Conservation (phyloP, 2,113 vertebrate species). For the Neopipo cinnamomea region DNA sequence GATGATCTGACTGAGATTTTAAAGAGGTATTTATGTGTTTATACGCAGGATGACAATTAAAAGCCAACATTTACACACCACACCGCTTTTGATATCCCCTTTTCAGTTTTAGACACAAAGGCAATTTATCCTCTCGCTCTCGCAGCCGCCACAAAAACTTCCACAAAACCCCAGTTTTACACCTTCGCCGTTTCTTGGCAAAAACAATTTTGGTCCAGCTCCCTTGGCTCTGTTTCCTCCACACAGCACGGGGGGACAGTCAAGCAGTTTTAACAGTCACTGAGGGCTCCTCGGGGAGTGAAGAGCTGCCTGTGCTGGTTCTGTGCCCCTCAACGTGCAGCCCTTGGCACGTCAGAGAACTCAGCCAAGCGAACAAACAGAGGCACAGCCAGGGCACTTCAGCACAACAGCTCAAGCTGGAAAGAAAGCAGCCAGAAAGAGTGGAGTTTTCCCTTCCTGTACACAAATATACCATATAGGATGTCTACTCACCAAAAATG, state of each 20-base stretch:
- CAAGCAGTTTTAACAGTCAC: neutral
- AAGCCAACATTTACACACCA: neutral
- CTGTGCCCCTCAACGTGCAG: neutral
- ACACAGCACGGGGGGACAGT: neutral
- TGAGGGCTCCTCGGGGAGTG: neutral
- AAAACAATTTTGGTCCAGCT: neutral
- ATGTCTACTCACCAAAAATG: constrained; percentile 89
- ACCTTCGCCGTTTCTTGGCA: constrained; percentile 15
- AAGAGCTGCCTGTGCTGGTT: neutral
- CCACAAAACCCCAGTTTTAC: neutral
- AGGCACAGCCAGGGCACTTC: neutral
- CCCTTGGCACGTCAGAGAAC: neutral
- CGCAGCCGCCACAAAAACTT: neutral
- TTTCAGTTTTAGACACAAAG: neutral
- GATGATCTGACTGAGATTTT: neutral
- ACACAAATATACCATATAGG: neutral
- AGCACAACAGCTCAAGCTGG: neutral
- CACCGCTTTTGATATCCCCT: neutral
- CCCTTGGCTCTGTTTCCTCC: constrained; percentile 3
- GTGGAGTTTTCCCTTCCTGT: neutral
- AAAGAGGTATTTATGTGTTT: constrained; percentile 26
- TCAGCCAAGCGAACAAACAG: rapidly evolving
- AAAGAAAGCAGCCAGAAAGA: neutral
- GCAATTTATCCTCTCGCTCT: neutral
- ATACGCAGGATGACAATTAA: constrained; percentile 30